Conservation (phyloP, 1,140 invertebrate species). For the Bombus ignitus region DNA sequence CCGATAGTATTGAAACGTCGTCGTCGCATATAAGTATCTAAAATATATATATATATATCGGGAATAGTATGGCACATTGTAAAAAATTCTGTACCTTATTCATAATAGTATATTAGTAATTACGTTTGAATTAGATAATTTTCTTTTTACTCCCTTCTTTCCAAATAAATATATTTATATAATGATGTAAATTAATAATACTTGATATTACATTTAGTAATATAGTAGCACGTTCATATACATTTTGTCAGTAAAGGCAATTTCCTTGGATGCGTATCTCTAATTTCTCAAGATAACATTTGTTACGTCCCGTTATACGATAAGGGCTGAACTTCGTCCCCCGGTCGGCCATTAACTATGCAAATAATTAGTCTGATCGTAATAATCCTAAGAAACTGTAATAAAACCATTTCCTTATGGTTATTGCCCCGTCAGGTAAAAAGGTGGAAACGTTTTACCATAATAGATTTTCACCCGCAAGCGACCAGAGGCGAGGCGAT, state of each 20-base stretch:
- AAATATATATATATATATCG: background rate
- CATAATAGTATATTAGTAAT: background rate
- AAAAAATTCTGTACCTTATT: no score
- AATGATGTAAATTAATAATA: background rate
- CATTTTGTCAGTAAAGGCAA: background rate
- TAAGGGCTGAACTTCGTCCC: no score
- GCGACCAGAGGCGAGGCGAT: no score
- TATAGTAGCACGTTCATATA: background rate
- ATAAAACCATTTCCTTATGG: no score
- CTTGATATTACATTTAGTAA: background rate
- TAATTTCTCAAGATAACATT: background rate
- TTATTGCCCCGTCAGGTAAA: no score
- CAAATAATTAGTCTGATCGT: no score
- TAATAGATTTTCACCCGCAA: no score
- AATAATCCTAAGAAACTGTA: no score
- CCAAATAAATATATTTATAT: background rate
- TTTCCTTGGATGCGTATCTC: background rate
- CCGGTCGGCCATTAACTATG: no score
- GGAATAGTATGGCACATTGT: background rate
- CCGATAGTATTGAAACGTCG: constrained; percentile 55
- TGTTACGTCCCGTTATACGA: no score
- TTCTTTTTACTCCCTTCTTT: background rate
- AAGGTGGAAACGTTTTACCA: no score
- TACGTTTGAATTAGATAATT: background rate
- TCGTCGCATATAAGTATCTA: background rate